These are phyloP conservation scores for Prosapia bicincta DNA, from an alignment of 2,888 invertebrate genomes.

Conservation along the genomic window DNA sequence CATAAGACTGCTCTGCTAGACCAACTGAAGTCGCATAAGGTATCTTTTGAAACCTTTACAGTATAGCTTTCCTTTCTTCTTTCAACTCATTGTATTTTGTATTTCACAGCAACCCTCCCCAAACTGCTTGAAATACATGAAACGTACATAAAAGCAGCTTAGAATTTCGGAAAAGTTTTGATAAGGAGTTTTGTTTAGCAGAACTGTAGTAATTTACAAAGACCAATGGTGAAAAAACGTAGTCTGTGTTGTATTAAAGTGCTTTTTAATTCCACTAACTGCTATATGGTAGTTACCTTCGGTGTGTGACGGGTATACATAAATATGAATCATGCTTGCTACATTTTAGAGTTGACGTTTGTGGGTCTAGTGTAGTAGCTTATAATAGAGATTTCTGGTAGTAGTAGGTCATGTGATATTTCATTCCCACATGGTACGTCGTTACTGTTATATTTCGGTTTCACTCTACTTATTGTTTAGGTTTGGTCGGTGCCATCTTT, in stretches of 20 bases:
- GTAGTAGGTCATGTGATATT: too few relatives aligned
- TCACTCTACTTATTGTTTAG: too few relatives aligned
- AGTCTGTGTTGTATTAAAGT: slow-evolving; percentile 7
- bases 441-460: too few relatives aligned
- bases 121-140: slow-evolving; percentile 8
- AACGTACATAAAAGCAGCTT: slow-evolving; percentile 10
- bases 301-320: slow-evolving; percentile 12
- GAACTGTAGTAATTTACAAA: slow-evolving; percentile 11
- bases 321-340: too few relatives aligned
- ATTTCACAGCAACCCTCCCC: slow-evolving; percentile 9
- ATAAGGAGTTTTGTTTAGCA: slow-evolving; percentile 8
- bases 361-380: too few relatives aligned
- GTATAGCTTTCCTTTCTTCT: slow-evolving; percentile 11
- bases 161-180: slow-evolving; percentile 9
- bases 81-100: slow-evolving; percentile 4
- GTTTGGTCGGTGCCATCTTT: too few relatives aligned
- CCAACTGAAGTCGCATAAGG: slow-evolving; percentile 4
- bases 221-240: slow-evolving; percentile 10
- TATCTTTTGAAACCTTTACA: slow-evolving; percentile 6
- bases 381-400: too few relatives aligned
- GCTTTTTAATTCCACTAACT: too few relatives aligned
- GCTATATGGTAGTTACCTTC: slow-evolving; percentile 10
- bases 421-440: too few relatives aligned
- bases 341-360: too few relatives aligned
- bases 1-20: slow-evolving; percentile 10